These are phyloP conservation scores for Colletes gigas DNA, from an alignment of 1,140 invertebrate genomes.

Conservation along the genomic window DNA sequence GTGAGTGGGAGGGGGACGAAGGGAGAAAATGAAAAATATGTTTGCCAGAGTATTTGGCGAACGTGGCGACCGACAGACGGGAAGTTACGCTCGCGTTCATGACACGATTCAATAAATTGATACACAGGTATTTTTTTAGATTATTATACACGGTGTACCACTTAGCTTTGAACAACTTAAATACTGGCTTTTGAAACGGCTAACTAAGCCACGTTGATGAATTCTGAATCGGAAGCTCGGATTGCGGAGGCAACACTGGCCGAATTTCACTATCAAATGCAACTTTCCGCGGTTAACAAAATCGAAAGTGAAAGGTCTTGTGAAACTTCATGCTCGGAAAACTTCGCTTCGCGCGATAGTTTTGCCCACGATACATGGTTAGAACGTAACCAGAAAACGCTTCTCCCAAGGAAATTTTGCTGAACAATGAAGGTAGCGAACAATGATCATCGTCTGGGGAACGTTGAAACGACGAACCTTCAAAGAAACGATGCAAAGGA, in stretches of 20 bases:
- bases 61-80: not conserved
- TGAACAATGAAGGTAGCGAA: not conserved
- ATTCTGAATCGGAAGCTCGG: too few relatives aligned
- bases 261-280: too few relatives aligned
- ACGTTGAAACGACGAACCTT: not conserved
- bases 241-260: too few relatives aligned
- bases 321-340: not conserved
- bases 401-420: not conserved
- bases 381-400: not conserved
- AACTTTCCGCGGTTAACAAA: too few relatives aligned
- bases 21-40: constrained; percentile 11
- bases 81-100: not conserved
- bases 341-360: not conserved
- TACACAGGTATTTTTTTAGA: too few relatives aligned
- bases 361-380: not conserved
- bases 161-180: too few relatives aligned
- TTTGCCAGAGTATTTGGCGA: not conserved
- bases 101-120: too few relatives aligned
- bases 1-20: too few relatives aligned
- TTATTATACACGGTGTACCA: too few relatives aligned
- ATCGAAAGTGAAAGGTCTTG: too few relatives aligned
- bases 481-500: not conserved
- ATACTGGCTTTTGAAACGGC: too few relatives aligned
- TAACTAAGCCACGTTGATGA: too few relatives aligned
- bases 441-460: not conserved